A percentile compares a stretch with the other conserved stretches of the same genome.
Conservation (phyloP, 2,888 invertebrate species). For the Ochropleura plecta region DNA sequence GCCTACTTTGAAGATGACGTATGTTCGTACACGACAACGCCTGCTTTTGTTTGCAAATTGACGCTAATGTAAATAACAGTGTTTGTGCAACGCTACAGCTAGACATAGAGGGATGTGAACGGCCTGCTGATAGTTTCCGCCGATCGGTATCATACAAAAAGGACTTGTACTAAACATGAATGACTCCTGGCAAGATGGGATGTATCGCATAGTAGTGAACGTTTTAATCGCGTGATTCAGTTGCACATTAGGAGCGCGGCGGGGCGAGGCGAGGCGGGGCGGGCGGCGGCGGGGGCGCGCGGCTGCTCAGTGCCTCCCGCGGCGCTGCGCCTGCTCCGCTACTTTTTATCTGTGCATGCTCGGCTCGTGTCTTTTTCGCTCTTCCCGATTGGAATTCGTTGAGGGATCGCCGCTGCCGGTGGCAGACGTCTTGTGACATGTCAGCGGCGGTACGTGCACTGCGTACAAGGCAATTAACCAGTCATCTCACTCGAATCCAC, state of each 20-base stretch:
- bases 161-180: slow-evolving; percentile 70
- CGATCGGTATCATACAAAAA: slow-evolving; percentile 57
- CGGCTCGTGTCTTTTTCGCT: slow-evolving; percentile 90
- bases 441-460: slow-evolving; percentile 86
- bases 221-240: slow-evolving; percentile 81
- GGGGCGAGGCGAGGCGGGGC: slow-evolving; percentile 56
- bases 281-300: slow-evolving; percentile 67
- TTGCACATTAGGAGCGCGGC: slow-evolving; percentile 71
- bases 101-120: slow-evolving; percentile 39
- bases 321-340: slow-evolving; percentile 80
- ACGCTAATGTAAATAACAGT: slow-evolving; percentile 44
- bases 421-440: slow-evolving; percentile 90
- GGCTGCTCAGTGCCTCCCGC: slow-evolving; percentile 83
- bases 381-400: slow-evolving; percentile 89
- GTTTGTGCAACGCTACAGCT: slow-evolving; percentile 37
- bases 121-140: slow-evolving; percentile 45
- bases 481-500: slow-evolving; percentile 81
- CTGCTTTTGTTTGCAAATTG: slow-evolving; percentile 62
- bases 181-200: slow-evolving; percentile 73
- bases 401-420: slow-evolving; percentile 89
- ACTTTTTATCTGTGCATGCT: slow-evolving; percentile 87
- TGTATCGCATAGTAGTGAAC: slow-evolving; percentile 73
- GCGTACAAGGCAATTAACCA: slow-evolving; percentile 89
- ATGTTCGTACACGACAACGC: slow-evolving; percentile 49
- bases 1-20: slow-evolving; percentile 65